These are phyloP conservation scores for Hydra vulgaris DNA, from an alignment of 30 jellyfish, hydroid and myxozoan species.

Conservation along the genomic window DNA sequence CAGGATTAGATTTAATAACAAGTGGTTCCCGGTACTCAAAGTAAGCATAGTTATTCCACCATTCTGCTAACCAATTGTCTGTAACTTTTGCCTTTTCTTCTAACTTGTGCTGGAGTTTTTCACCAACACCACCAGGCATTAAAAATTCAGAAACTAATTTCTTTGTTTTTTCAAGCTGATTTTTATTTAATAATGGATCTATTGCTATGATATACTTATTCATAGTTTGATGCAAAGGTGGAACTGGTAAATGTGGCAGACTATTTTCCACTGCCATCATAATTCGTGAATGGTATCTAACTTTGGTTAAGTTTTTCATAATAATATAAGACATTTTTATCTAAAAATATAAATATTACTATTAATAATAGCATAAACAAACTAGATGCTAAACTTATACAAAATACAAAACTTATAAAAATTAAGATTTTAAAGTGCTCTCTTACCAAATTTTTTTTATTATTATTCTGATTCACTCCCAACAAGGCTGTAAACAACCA, in stretches of 20 bases:
- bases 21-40: conserved; percentile 65
- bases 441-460: too few species aligned
- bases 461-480: too few species aligned
- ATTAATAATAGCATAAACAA: too few species aligned
- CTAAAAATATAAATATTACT: too few species aligned
- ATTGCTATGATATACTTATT: conserved; percentile 43
- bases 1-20: conserved; percentile 78
- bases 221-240: conserved; percentile 70
- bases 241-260: conserved; percentile 73
- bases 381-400: too few species aligned
- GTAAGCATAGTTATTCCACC: conserved; percentile 89
- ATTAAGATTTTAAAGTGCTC: too few species aligned
- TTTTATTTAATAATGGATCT: conserved; percentile 42
- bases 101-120: conserved; percentile 39
- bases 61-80: conserved; percentile 84
- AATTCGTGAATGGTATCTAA: conserved; percentile 14
- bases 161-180: conserved; percentile 42
- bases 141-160: conserved; percentile 45
- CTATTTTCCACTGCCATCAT: conserved; percentile 45
- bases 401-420: too few species aligned
- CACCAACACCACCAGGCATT: conserved; percentile 71
- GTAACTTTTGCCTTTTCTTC: conserved; percentile 37
- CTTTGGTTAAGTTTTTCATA: too few species aligned
- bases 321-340: too few species aligned
- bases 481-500: too few species aligned